Evolutionary conservation across 2,888 invertebrate species (phyloP).

Genomic region (Himalopsyche tibetana): DNA sequence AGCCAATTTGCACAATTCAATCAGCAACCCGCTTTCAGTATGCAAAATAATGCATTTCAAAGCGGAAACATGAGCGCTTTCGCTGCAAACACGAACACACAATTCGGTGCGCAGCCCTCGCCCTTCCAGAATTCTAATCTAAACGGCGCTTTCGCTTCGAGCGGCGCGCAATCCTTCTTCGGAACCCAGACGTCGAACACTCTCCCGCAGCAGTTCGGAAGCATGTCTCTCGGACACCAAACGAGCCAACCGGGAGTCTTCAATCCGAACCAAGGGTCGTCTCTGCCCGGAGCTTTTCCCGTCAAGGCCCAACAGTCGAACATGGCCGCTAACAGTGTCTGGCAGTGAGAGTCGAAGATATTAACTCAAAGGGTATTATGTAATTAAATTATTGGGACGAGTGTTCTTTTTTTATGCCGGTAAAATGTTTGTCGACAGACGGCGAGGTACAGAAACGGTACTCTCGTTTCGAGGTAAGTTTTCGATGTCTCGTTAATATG

Average conservation of each 20-base stretch:
- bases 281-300: constrained; percentile 52
- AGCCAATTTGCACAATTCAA: constrained; percentile 60
- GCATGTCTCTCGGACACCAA: constrained; percentile 59
- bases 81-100: constrained; percentile 19
- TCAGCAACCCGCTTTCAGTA: constrained; percentile 47
- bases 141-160: constrained; percentile 58
- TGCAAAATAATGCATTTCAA: constrained; percentile 37
- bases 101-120: constrained; percentile 49
- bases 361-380: constrained; percentile 45
- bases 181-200: constrained; percentile 50
- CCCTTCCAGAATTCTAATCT: constrained; percentile 57
- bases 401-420: neutral
- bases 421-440: neutral
- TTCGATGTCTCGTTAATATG: neutral
- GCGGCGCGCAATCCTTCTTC: constrained; percentile 56
- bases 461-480: neutral
- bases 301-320: constrained; percentile 56
- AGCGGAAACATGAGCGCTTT: constrained; percentile 35
- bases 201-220: constrained; percentile 62
- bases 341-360: constrained; percentile 57
- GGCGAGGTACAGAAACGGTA: neutral
- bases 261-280: constrained; percentile 47
- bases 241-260: neutral
- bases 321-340: constrained; percentile 63
- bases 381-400: constrained; percentile 16